Conservation (phyloP, 2,113 vertebrate species). For the Etheostoma spectabile region DNA sequence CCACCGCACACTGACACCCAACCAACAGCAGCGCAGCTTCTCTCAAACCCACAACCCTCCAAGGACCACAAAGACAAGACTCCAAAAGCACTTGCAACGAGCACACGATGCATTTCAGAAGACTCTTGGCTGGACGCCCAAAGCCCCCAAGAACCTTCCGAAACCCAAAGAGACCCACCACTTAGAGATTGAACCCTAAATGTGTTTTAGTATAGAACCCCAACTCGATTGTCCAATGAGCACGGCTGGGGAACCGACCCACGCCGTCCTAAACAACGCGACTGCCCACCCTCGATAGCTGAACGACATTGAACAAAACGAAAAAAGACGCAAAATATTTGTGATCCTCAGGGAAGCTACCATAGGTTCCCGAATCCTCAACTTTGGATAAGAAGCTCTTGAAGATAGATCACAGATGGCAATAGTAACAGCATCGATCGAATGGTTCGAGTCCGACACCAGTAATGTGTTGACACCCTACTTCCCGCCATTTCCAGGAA, state of each 20-base stretch:
- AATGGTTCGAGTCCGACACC: too few relatives aligned
- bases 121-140: constrained; percentile 96
- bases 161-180: constrained; percentile 99
- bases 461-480: constrained; percentile 80
- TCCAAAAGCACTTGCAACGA: constrained; percentile 96
- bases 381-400: constrained; percentile 89
- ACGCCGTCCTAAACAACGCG: constrained; percentile 87
- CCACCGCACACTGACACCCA: constrained; percentile 82
- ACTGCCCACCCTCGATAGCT: constrained; percentile 78
- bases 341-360: constrained; percentile 90
- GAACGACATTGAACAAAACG: constrained; percentile 95
- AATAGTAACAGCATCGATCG: too few relatives aligned
- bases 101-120: constrained; percentile 99
- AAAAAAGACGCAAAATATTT: constrained; percentile 89
- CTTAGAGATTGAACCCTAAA: constrained; percentile 95
- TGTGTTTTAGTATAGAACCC: constrained; percentile 99
- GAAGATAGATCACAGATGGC: constrained; percentile 88
- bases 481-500: constrained; percentile 90
- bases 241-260: constrained; percentile 86
- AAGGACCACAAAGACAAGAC: constrained; percentile 98
- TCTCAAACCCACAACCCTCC: constrained; percentile 92
- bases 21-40: constrained; percentile 88
- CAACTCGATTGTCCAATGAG: constrained; percentile 93
- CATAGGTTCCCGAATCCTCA: constrained; percentile 78
- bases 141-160: constrained; percentile 95